Evolutionary conservation across 2,888 invertebrate genomes (phyloP), one percentile per base, ranked within the genome.

Genomic region (Ochlodes sylvanus): DNA sequence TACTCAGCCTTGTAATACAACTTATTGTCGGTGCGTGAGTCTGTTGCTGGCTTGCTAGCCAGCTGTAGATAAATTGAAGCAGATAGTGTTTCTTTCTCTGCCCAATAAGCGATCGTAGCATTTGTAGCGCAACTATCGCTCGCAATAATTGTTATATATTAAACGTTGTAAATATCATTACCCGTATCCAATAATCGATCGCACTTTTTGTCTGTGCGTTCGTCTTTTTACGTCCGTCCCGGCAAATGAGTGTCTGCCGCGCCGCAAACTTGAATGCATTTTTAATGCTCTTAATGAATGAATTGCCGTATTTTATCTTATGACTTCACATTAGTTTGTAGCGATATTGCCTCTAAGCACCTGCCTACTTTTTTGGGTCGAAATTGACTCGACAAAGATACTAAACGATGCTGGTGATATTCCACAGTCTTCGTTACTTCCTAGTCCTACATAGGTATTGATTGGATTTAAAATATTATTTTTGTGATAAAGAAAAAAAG

Each of bases 1-100:
- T 92, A 90, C 85, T 75, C 82, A 77, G 72, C 77, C 85, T 83
- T 91, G 90, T 91, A 85, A 76, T 86, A 89, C 88, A 88, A 86
- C 79, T 83, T 85, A 83, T 83, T 82, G 81, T 79, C 72, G 79
- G 81, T 80, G 70, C 79, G 81, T 79, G 68, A 75, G 79, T 79
- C 70, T 77, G 83, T 67, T 80, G 72, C 70, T 76, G 72, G 75
- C 14, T n/a, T 68, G 75, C 76, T 76, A 74, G 77, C 69, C 73
- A 75, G 77, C 72, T 78, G 83, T 79, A 83, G 90, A 90, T 90
- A 87, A 87, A 89, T 88, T 88, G 88, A 85, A 77, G 70, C 70
- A 86, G 89, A 90, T 90, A 88, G 81, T 82, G 82, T 79, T 84
- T 81, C 80, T 84, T 82, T 84, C 81, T 82, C 80, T 84, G 47